phyloP scores from a whole-genome alignment of 2,113 vertebrate species.

The Arvicanthis niloticus region DNA sequence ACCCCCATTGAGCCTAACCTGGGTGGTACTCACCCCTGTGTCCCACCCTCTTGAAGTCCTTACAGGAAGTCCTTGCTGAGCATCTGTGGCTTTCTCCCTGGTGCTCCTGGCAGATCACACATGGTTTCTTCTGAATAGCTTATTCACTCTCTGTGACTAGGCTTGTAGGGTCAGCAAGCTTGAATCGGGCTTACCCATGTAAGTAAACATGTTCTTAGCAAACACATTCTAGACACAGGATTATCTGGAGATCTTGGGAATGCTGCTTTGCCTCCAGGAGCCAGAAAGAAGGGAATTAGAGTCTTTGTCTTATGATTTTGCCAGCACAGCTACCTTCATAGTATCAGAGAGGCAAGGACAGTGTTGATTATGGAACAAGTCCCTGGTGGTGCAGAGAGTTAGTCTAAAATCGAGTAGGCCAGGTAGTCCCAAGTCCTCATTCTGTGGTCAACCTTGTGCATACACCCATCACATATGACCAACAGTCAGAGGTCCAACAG shows the following conservation, averaged over 20 bases:
- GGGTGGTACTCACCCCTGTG: too few relatives aligned
- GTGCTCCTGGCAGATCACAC: too few relatives aligned
- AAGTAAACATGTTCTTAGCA: not conserved
- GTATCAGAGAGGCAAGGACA: too few relatives aligned
- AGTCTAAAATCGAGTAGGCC: too few relatives aligned
- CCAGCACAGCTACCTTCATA: accelerated
- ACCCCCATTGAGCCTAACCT: accelerated
- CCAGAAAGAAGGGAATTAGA: not conserved
- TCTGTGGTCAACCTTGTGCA: not conserved
- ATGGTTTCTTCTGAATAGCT: too few relatives aligned
- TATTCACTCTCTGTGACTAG: accelerated
- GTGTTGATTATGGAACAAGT: accelerated
- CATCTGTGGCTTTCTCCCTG: not conserved
- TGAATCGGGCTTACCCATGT: accelerated
- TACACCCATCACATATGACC: accelerated
- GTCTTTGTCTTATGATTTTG: not conserved
- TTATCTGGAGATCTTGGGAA: accelerated
- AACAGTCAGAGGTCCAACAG: accelerated
- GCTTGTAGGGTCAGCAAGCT: not conserved
- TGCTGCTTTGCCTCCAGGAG: accelerated
- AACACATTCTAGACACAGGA: accelerated
- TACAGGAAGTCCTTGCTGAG: not conserved
- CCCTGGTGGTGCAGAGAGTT: not conserved
- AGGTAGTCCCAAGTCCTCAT: accelerated
- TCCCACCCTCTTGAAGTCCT: not conserved